A percentile compares a stretch with the other conserved stretches of the same genome.
These are phyloP conservation scores for Spongilla lacustris DNA, from an alignment of 37 sponge, comb jelly and placozoan species.

Conservation along the genomic window DNA sequence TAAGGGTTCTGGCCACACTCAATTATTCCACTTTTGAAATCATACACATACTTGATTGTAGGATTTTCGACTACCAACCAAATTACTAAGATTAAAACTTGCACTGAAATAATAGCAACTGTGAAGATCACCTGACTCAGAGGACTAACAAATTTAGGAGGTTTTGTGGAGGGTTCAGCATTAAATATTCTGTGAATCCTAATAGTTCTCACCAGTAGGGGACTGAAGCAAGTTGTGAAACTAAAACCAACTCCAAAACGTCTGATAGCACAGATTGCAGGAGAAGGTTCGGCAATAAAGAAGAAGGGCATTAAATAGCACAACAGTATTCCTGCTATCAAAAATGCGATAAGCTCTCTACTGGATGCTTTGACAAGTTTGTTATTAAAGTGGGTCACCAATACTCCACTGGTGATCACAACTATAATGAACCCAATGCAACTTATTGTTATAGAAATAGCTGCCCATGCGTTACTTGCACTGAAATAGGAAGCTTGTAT, in stretches of 20 bases:
- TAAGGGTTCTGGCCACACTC: conserved; percentile 1
- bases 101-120: conserved; percentile 14
- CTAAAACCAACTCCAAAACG: conserved; percentile 26
- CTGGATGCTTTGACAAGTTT: conserved; percentile 56
- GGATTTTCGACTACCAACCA: conserved; percentile 43
- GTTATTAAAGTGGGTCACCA: conserved; percentile 14
- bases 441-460: conserved; percentile 9
- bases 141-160: conserved; percentile 18
- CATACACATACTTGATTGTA: background rate
- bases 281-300: conserved; percentile 24
- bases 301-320: conserved; percentile 34
- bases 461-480: conserved; percentile 11
- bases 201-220: conserved; percentile 39
- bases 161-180: background rate
- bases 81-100: conserved; percentile 7
- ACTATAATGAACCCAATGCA: conserved; percentile 12
- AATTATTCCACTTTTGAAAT: background rate
- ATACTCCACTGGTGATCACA: background rate
- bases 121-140: conserved; percentile 44
- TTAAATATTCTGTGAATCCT: conserved; percentile 53
- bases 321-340: conserved; percentile 33
- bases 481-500: conserved; percentile 16
- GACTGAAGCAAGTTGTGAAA: conserved; percentile 38
- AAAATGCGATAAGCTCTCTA: conserved; percentile 40
- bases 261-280: conserved; percentile 18